phyloP scores from a whole-genome alignment of 2,888 invertebrate genomes.

The Listrodromus nycthemerus region DNA sequence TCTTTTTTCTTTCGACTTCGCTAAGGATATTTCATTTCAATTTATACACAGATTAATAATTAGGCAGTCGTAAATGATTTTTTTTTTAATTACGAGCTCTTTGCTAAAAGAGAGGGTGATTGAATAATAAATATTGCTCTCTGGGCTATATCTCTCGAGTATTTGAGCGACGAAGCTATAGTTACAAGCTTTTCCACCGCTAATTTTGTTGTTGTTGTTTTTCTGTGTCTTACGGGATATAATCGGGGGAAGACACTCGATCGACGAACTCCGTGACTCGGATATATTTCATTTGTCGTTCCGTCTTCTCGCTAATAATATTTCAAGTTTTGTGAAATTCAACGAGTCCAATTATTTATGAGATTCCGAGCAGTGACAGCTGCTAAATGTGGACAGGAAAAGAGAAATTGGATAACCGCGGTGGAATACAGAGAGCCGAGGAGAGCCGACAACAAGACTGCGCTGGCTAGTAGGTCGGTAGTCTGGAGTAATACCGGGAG shows the following conservation, averaged over 20 bases:
- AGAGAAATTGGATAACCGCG: conserved; percentile 47
- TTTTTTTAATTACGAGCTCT: background rate
- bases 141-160: background rate
- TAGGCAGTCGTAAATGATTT: conserved; percentile 39
- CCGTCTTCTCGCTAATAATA: conserved; percentile 12
- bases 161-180: background rate
- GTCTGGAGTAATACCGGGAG: conserved; percentile 36
- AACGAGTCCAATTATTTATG: conserved; percentile 32
- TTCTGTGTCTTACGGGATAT: background rate
- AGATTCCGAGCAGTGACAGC: conserved; percentile 46
- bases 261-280: background rate
- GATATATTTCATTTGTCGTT: background rate
- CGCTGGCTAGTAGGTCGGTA: conserved; percentile 25
- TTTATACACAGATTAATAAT: conserved; percentile 31
- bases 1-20: conserved; percentile 20
- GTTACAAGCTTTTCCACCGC: background rate
- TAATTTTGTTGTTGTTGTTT: background rate
- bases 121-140: conserved; percentile 9
- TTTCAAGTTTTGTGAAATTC: background rate
- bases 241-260: background rate
- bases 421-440: conserved; percentile 4
- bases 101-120: conserved; percentile 27
- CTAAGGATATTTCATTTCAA: conserved; percentile 51
- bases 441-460: background rate
- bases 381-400: conserved; percentile 35